Base-by-base conservation (phyloP, 2,113 vertebrate species). In the Peromyscus polionotus region DNA sequence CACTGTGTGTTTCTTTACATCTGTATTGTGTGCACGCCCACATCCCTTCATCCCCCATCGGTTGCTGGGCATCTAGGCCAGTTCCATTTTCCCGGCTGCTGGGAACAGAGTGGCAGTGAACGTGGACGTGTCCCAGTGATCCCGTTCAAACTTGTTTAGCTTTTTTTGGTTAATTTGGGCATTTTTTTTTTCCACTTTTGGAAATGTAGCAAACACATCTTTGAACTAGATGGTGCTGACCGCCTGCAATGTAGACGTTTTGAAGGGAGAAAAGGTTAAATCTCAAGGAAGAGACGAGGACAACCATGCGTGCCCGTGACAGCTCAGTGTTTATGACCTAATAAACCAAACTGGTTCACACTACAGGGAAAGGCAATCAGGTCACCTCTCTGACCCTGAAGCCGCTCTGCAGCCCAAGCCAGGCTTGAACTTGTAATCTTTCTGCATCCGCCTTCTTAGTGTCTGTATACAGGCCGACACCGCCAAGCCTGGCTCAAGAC, bases 181-280 rank as follows among this genome's bases (percentile, higher is more conserved):
- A 59, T 84, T 93, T 11, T 48, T 7, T 24, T 17, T n/a, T 61
- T 61, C 42, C 26, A 81, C 51, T 94, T 94, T 70, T 83, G 61
- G 54, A 51, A 59, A 68, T n/a, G 33, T 33, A n/a, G 5, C 26
- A 76, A 51, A 59, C 51, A 48, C 28, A 70, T 76, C 67, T 85
- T 31, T 48, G 70, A 85, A 70, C 17, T 88, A 88, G 85, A 86
- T 42, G 87, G 94, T 90, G 54, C 81, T 95, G 73, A 42, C 54
- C 94, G 31, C 28, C 31, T 63, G 4, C 45, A 86, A 68, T 33
- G 81, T 57, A 81, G 72, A 59, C 45, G 61, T 68, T 87, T 3
- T 68, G 45, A 85, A 75, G 59, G 0, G 17, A 26, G 16, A 28
- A 72, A 92, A 90, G 26, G 42, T 84, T 93, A 88, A 33, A 61